Base-by-base conservation (phyloP, 2,113 vertebrate species). In the Equus przewalskii region DNA sequence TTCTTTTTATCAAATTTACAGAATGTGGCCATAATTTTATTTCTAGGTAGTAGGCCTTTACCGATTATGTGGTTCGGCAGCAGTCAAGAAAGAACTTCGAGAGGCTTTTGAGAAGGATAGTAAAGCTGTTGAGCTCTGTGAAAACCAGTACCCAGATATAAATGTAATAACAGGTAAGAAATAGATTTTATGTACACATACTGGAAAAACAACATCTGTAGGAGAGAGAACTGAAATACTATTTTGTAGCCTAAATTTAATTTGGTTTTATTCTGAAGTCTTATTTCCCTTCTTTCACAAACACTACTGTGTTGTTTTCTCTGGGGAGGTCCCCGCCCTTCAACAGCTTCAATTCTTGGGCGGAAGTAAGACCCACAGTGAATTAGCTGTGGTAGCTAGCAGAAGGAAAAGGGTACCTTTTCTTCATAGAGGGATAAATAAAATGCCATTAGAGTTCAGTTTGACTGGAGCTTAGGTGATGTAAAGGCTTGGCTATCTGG, bases 91-190 rank as follows among this genome's bases (percentile, higher is more conserved):
- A 91, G 99, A 99, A 98, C 99, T 99, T 3, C 99, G 99, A 0
- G 99, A 99, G 96, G 99, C 99, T 0, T 99, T 99, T 83, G 99
- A 99, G 98, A 99, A 98, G 93, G 99, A 99, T 98, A 99, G 99
- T 98, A 98, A 99, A 70, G 98, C 98, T 8, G 99, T 99, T 46
- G 99, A 98, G 80, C 99, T 99, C 79, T 99, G 99, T 76, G 99
- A 99, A 98, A 99, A 98, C 98, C 99, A 98, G 64, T 99, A 99
- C 97, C 99, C 99, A 0, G 99, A 99, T 97, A 99, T 99, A 96
- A 99, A 99, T 92, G 99, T 99, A 98, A 99, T 99, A 97, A 99
- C 99, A 99, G 99, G 99, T 99, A 99, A 99, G 24, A 21, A n/a
- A 6, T 91, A 44, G 67, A 65, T 76, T 93, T 97, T 92, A 24